Evolutionary conservation across 2,113 vertebrate genomes (phyloP), one percentile per base, ranked within the genome.

Genomic region (Antechinus stuartii): DNA sequence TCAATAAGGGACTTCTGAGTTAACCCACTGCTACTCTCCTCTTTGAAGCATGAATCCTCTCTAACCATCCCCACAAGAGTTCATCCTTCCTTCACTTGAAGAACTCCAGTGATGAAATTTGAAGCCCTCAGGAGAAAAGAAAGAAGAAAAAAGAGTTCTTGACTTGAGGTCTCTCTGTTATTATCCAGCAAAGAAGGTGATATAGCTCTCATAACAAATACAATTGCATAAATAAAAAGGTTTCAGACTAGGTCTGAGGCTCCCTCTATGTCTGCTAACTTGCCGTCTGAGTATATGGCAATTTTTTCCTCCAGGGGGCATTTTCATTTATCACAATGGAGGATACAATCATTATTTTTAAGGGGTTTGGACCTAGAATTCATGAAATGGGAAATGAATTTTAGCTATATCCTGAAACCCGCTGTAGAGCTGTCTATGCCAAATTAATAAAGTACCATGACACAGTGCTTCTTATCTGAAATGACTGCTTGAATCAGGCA

Each of bases 311-410:
- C 11, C 6, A 1, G 42, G n/a, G 76, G 16, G n/a, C 91, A 24
- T 90, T 57, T 27, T 8, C n/a, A 54, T 9, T 90, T 94, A 47
- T 94, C 56, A 54, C 19, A 92, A 93, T 93, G 61, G 24, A 30
- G 55, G n/a, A 90, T 61, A 3, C 24, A 49, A 47, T 56, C 91
- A 54, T 94, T 90, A 30, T 92, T 94, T 90, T 91, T 92, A 94
- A 90, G 55, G n/a, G 35, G 46, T 96, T 97, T 93, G 2, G 7
- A 92, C 35, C 95, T 26, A 56, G 91, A 55, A 42, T 35, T n/a
- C 10, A 8, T 84, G n/a, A 42, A 42, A 84, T 84, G n/a, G 35
- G n/a, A 42, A n/a, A 84, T 42, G 6, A 84, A n/a, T 84, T 42
- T 84, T 42, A 84, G 6, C 16, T 84, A 2, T 42, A 42, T 84